Percentiles rank a stretch among this genome's conserved stretches.
Conservation (phyloP, 2,113 vertebrate genomes). For the Rhabdomys dilectus region DNA sequence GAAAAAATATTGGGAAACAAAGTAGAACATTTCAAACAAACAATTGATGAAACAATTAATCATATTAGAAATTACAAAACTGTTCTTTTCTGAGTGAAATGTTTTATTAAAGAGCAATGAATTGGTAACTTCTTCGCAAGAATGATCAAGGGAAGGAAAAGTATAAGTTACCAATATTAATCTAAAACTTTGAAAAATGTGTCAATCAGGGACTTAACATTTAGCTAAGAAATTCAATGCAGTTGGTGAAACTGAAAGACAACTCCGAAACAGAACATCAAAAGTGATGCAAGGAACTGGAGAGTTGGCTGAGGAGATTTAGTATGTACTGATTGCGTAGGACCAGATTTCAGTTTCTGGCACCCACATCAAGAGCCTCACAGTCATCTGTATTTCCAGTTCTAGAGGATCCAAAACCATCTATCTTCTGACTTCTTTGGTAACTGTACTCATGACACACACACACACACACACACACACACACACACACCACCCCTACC, state of each 20-base stretch:
- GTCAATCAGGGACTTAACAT: neutral
- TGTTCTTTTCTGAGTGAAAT: neutral
- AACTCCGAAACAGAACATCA: neutral
- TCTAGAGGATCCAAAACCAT: neutral
- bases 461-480: neutral
- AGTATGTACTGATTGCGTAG: neutral
- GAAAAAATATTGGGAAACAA: neutral
- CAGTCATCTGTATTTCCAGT: neutral
- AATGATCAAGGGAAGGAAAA: neutral
- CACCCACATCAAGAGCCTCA: neutral
- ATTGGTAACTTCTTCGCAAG: neutral
- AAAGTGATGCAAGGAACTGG: neutral
- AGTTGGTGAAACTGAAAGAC: neutral
- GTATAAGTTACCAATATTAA: neutral
- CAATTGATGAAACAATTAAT: neutral
- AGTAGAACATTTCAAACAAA: neutral
- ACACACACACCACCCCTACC: neutral
- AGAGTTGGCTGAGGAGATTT: neutral
- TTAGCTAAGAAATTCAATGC: neutral
- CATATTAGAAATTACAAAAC: neutral
- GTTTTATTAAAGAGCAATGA: neutral
- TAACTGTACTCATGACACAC: neutral
- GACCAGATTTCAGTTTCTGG: neutral
- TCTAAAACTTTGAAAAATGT: neutral
- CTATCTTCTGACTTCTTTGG: neutral